Percentiles rank a stretch among this genome's conserved stretches.
Conservation (phyloP, 2,797 vertebrate species). For the Coracias cyanogaster region DNA sequence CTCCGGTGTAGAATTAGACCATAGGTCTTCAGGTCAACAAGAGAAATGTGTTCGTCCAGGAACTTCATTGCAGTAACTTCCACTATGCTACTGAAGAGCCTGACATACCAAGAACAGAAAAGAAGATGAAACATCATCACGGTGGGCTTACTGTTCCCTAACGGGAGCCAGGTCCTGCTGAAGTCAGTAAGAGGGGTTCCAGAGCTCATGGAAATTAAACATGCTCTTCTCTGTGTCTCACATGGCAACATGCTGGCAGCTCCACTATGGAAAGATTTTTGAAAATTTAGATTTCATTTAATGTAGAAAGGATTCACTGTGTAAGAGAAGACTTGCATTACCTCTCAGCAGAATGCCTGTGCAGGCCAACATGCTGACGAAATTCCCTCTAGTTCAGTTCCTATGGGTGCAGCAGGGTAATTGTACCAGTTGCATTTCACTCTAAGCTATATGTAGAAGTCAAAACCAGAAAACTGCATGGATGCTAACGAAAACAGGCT, state of each 20-base stretch:
- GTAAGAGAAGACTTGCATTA: background rate
- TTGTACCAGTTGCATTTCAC: background rate
- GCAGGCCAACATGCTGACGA: background rate
- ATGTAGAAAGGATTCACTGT: background rate
- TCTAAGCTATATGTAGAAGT: background rate
- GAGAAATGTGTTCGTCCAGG: background rate
- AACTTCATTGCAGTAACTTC: background rate
- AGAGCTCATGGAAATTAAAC: background rate
- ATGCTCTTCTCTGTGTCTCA: background rate
- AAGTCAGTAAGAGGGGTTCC: background rate
- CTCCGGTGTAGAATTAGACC: background rate
- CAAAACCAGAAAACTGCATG: background rate
- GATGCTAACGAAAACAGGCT: background rate
- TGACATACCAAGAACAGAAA: background rate
- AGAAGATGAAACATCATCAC: background rate
- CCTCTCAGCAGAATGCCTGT: background rate
- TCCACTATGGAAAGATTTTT: background rate
- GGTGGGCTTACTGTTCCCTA: background rate
- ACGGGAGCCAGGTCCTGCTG: background rate
- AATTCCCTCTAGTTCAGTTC: background rate
- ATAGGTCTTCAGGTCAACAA: background rate
- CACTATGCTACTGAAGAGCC: background rate
- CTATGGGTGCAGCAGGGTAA: background rate
- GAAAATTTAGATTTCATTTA: background rate
- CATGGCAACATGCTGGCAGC: background rate